Percentiles rank a stretch among this genome's conserved stretches.
These are phyloP conservation scores for Taurulus bubalis DNA, from an alignment of 2,113 vertebrate species.

Conservation along the genomic window DNA sequence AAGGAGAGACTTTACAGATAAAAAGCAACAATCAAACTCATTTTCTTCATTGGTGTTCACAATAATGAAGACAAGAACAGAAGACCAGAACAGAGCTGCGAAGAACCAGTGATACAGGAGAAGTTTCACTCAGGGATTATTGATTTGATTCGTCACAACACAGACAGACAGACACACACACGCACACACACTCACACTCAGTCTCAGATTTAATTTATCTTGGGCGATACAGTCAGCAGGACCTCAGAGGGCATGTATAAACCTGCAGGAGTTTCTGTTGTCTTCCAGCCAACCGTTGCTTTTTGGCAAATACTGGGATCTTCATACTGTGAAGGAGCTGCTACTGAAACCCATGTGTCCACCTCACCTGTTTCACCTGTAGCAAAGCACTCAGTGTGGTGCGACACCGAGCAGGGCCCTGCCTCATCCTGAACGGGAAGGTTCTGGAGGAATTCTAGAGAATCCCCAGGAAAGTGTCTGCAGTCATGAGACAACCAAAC, in stretches of 20 bases:
- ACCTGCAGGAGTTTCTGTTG: slow-evolving; percentile 86
- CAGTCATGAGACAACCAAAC: neutral
- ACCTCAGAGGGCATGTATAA: slow-evolving; percentile 71
- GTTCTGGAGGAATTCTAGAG: neutral
- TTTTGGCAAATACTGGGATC: slow-evolving; percentile 47
- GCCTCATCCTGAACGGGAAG: neutral
- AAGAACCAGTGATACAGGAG: neutral
- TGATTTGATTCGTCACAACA: slow-evolving; percentile 23
- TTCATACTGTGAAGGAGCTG: slow-evolving; percentile 33
- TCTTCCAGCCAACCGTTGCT: slow-evolving; percentile 76
- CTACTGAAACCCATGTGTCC: slow-evolving; percentile 38
- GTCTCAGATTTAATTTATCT: slow-evolving; percentile 36
- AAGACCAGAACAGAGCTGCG: neutral
- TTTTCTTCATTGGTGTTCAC: neutral
- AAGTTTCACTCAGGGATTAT: slow-evolving; percentile 27
- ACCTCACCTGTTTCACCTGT: slow-evolving; percentile 26
- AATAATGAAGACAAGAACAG: neutral
- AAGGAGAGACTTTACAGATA: neutral
- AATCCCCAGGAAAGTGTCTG: neutral
- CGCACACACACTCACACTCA: slow-evolving; percentile 20
- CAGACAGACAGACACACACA: slow-evolving; percentile 17
- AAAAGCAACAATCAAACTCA: neutral
- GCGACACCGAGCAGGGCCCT: neutral
- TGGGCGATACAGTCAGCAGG: slow-evolving; percentile 44
- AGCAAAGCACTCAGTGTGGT: accelerated